phyloP scores from a whole-genome alignment of 1,140 invertebrate genomes.

The Lepidurus couesii region DNA sequence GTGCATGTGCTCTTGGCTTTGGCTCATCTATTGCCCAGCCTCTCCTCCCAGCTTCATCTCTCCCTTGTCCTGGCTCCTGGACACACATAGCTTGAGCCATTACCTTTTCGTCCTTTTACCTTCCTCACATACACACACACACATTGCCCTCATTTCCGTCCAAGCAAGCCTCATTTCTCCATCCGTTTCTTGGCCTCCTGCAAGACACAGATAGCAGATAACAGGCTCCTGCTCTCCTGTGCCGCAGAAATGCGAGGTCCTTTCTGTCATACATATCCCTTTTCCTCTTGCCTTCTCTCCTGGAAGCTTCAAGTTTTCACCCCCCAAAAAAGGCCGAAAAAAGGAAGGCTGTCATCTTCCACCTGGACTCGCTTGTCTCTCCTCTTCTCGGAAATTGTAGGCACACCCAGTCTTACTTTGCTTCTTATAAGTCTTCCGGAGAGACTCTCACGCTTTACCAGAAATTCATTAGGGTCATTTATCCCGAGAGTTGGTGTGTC shows the following conservation, averaged over 20 bases:
- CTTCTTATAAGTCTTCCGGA: neutral
- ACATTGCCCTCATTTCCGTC: constrained; percentile 21
- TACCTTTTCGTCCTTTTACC: constrained; percentile 9
- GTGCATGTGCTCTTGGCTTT: constrained; percentile 13
- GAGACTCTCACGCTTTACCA: neutral
- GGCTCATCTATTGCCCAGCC: constrained; percentile 10
- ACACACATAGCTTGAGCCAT: neutral
- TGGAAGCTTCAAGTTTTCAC: neutral
- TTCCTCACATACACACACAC: neutral
- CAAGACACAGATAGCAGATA: constrained; percentile 8
- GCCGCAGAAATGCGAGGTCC: too few species aligned
- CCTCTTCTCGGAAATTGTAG: neutral
- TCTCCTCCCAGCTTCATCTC: neutral
- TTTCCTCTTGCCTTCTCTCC: neutral
- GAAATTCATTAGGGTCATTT: constrained; percentile 7
- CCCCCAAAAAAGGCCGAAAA: neutral
- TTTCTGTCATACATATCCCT: constrained; percentile 1
- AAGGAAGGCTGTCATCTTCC: constrained; percentile 2
- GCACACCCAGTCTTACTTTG: neutral
- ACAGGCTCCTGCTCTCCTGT: neutral
- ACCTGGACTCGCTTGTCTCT: constrained; percentile 5
- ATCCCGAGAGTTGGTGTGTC: neutral
- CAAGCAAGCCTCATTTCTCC: constrained; percentile 21
- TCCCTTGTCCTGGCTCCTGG: neutral
- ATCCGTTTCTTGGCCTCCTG: constrained; percentile 20